A percentile compares a stretch with the other conserved stretches of the same genome.
phyloP scores from a whole-genome alignment of 2,888 invertebrate genomes.

The Pseudoips prasinana region DNA sequence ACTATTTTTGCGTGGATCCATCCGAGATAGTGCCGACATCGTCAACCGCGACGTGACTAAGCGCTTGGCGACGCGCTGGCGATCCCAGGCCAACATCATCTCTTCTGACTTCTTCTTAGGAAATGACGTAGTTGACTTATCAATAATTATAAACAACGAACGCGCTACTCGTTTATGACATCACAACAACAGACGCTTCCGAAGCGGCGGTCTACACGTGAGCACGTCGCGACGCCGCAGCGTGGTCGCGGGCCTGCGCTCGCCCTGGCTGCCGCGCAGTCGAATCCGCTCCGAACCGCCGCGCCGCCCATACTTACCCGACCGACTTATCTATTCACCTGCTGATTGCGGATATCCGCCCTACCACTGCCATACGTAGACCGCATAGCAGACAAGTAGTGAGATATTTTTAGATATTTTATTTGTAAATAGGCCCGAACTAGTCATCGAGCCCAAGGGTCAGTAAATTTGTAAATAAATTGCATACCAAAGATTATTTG shows the following conservation, averaged over 20 bases:
- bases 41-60: conserved; percentile 87
- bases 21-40: conserved; percentile 84
- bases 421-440: conserved; percentile 47
- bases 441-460: conserved; percentile 57
- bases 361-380: conserved; percentile 49
- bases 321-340: conserved; percentile 41
- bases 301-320: conserved; percentile 39
- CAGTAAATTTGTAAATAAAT: conserved; percentile 36
- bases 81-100: conserved; percentile 85
- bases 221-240: conserved; percentile 26
- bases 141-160: conserved; percentile 78
- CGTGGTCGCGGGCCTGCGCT: conserved; percentile 36
- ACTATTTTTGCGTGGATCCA: conserved; percentile 81
- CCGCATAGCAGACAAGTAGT: conserved; percentile 46
- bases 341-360: conserved; percentile 40
- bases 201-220: conserved; percentile 58
- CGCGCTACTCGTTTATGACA: conserved; percentile 70
- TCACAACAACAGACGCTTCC: conserved; percentile 39
- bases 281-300: conserved; percentile 37
- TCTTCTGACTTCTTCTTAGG: conserved; percentile 88
- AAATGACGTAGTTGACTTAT: conserved; percentile 86
- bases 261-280: conserved; percentile 51
- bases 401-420: conserved; percentile 56
- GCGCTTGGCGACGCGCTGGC: conserved; percentile 86
- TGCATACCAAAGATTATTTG: conserved; percentile 42